Conservation (phyloP, 2,888 invertebrate genomes). For the Epistrophe eligans region DNA sequence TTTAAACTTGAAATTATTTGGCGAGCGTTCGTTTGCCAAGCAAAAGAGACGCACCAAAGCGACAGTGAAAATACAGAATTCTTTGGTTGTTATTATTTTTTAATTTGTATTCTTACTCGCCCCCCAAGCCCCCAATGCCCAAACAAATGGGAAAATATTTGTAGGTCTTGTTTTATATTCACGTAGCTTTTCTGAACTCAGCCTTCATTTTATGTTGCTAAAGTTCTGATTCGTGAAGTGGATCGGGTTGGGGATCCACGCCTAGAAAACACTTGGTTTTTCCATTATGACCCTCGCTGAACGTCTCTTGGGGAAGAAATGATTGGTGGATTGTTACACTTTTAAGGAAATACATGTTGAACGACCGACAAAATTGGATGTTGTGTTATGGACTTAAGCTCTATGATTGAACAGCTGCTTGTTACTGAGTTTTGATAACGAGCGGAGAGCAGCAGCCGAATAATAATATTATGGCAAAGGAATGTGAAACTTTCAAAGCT, state of each 20-base stretch:
- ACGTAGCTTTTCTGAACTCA: not conserved
- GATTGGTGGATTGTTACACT: conserved; percentile 29
- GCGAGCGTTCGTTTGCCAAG: conserved; percentile 53
- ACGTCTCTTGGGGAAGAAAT: not conserved
- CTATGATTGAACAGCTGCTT: not conserved
- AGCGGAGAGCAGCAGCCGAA: not conserved
- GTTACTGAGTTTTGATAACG: conserved; percentile 16
- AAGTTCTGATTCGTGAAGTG: not conserved
- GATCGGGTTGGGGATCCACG: conserved; percentile 30
- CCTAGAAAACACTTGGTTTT: conserved; percentile 33
- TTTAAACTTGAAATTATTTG: conserved; percentile 75
- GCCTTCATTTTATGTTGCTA: conserved; percentile 43
- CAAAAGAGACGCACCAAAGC: conserved; percentile 49
- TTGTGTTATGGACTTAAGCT: conserved; percentile 31
- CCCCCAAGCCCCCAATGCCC: conserved; percentile 25
- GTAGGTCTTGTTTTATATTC: not conserved
- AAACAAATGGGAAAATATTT: conserved; percentile 37
- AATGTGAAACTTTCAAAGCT: conserved; percentile 14
- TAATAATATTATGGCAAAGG: conserved; percentile 11
- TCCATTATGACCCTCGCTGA: not conserved
- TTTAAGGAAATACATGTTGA: conserved; percentile 61
- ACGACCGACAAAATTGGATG: conserved; percentile 39
- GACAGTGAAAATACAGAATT: conserved; percentile 38
- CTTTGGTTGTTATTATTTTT: conserved; percentile 28
- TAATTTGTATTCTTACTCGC: conserved; percentile 20